Conservation (phyloP, 2,113 vertebrate genomes). For the Loxodonta africana region DNA sequence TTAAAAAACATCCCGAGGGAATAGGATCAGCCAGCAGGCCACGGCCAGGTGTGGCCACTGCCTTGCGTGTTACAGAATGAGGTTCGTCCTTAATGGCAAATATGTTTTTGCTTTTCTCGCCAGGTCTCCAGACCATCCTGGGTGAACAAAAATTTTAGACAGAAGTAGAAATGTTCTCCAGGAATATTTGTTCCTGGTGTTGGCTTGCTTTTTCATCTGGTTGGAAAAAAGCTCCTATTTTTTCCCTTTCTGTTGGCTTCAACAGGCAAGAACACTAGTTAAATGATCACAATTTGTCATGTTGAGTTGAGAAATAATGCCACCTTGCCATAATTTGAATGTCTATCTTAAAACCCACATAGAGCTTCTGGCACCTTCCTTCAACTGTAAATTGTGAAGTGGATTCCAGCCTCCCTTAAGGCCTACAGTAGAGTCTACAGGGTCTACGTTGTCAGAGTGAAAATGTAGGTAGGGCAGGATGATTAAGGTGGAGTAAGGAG, state of each 20-base stretch:
- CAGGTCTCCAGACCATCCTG: neutral
- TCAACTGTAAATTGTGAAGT: neutral
- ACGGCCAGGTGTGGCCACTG: accelerated
- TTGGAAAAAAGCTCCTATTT: neutral
- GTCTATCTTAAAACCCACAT: neutral
- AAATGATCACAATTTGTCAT: conserved; percentile 28
- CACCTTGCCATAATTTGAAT: neutral
- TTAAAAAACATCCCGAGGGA: neutral
- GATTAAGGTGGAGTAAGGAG: neutral
- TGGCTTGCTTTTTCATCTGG: neutral
- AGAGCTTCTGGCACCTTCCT: neutral
- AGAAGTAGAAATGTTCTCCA: neutral
- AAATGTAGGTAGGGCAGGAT: neutral
- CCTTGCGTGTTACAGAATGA: neutral
- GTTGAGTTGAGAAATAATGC: conserved; percentile 55
- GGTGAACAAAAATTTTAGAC: neutral
- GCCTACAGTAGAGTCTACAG: neutral
- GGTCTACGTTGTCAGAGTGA: neutral
- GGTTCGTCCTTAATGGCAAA: neutral
- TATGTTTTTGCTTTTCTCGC: neutral
- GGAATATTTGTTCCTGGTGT: neutral
- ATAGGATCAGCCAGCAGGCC: accelerated
- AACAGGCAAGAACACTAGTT: conserved; percentile 16
- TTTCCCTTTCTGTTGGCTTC: conserved; percentile 31
- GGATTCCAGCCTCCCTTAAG: neutral